A percentile compares a stretch with the other conserved stretches of the same genome.
phyloP scores from a whole-genome alignment of 2,888 invertebrate species.

The Tromatobia lineatoria region DNA sequence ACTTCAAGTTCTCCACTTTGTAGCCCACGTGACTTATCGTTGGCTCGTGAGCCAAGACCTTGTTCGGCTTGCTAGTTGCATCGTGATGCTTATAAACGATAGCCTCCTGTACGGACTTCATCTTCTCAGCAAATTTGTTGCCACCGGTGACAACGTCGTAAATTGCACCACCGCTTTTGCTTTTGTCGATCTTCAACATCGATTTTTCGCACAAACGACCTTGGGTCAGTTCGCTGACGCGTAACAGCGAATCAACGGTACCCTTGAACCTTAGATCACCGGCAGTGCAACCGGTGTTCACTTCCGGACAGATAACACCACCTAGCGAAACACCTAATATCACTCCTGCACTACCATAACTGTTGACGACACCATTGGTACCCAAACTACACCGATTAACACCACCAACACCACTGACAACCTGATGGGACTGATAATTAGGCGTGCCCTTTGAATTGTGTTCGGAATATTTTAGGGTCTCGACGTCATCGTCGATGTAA shows the following conservation, averaged over 20 bases:
- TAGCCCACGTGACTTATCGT: slow-evolving; percentile 75
- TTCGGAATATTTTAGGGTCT: slow-evolving; percentile 69
- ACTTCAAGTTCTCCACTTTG: slow-evolving; percentile 82
- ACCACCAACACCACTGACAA: slow-evolving; percentile 9
- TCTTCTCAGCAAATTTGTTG: slow-evolving; percentile 77
- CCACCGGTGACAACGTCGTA: slow-evolving; percentile 65
- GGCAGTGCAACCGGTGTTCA: slow-evolving; percentile 59
- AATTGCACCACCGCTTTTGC: slow-evolving; percentile 64
- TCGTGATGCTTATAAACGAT: slow-evolving; percentile 76
- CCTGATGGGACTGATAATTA: slow-evolving; percentile 43
- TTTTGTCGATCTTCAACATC: slow-evolving; percentile 78
- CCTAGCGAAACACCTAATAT: slow-evolving; percentile 68
- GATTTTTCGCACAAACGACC: slow-evolving; percentile 79
- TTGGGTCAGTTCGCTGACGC: slow-evolving; percentile 77
- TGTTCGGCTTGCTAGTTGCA: slow-evolving; percentile 39
- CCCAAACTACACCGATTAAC: slow-evolving; percentile 23
- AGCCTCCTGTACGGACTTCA: slow-evolving; percentile 76
- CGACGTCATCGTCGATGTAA: slow-evolving; percentile 63
- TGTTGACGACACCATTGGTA: slow-evolving; percentile 59
- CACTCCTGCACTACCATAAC: slow-evolving; percentile 67
- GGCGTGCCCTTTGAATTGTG: slow-evolving; percentile 61
- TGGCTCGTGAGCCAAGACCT: slow-evolving; percentile 71
- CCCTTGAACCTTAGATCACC: slow-evolving; percentile 76
- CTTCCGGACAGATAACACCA: slow-evolving; percentile 67
- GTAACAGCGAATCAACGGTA: slow-evolving; percentile 78